A percentile compares a stretch with the other conserved stretches of the same genome.
Conservation (phyloP, 2,888 invertebrate species). For the Aplocera efformata region DNA sequence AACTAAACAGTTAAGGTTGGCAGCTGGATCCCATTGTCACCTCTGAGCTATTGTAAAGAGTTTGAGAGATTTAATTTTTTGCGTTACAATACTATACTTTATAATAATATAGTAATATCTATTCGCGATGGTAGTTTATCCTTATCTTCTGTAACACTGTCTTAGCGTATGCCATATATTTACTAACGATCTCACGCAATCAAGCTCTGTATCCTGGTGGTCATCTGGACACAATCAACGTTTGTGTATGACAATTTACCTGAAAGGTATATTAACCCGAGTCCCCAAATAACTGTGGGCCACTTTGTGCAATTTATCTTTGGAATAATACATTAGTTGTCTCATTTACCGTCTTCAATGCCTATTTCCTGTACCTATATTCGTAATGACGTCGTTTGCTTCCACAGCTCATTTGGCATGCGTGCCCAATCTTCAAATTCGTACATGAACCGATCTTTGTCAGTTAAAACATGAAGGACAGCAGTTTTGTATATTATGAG, state of each 20-base stretch:
- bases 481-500: constrained; percentile 17
- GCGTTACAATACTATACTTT: too few species aligned
- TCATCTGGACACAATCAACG: too few species aligned
- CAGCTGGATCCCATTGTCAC: too few species aligned
- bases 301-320: constrained; percentile 10
- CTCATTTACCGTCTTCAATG: constrained; percentile 18
- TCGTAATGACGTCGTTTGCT: constrained; percentile 26
- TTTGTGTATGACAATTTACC: not conserved
- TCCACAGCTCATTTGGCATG: constrained; percentile 30
- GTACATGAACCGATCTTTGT: constrained; percentile 25
- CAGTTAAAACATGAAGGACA: constrained; percentile 28
- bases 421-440: constrained; percentile 25
- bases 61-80: too few species aligned
- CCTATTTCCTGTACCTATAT: constrained; percentile 26
- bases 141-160: too few species aligned
- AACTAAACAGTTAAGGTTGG: constrained; percentile 14
- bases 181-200: too few species aligned
- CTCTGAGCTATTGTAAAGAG: too few species aligned
- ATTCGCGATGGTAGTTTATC: too few species aligned
- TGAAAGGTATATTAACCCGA: not conserved
- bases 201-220: too few species aligned
- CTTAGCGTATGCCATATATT: not conserved
- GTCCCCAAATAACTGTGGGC: constrained; percentile 5
- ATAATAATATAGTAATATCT: too few species aligned
- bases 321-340: constrained; percentile 19